Evolutionary conservation across 2,888 invertebrate species (phyloP).

Genomic region (Morpho deidamia): DNA sequence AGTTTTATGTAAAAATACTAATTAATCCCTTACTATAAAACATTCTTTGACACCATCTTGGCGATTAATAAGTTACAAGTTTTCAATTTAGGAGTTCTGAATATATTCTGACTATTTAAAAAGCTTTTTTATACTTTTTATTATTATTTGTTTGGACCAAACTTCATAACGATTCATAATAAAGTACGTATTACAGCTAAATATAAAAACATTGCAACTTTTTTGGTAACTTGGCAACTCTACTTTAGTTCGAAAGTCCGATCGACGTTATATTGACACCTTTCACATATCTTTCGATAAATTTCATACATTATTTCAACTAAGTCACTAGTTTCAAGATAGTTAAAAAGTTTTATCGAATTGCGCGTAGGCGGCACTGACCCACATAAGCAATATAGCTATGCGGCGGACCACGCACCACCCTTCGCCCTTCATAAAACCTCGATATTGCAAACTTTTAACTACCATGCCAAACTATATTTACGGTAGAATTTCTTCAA

Average conservation of each 20-base stretch:
- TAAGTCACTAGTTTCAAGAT: constrained; percentile 33
- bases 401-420: constrained; percentile 53
- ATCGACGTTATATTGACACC: too few relatives aligned
- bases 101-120: background rate
- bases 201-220: too few relatives aligned
- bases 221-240: too few relatives aligned
- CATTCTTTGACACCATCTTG: background rate
- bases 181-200: too few relatives aligned
- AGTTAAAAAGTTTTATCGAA: constrained; percentile 68
- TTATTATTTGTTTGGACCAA: too few relatives aligned
- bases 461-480: background rate
- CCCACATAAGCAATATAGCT: constrained; percentile 57
- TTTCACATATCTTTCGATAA: too few relatives aligned
- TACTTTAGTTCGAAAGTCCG: too few relatives aligned
- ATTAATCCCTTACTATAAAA: background rate
- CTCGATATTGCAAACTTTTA: constrained; percentile 33
- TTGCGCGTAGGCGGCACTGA: constrained; percentile 72
- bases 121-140: too few relatives aligned
- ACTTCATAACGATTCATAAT: too few relatives aligned
- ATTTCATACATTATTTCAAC: too few relatives aligned
- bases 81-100: background rate
- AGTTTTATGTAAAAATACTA: constrained; percentile 16
- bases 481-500: too few relatives aligned
- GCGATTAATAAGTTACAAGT: too few relatives aligned
- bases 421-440: constrained; percentile 51